Evolutionary conservation across 2,113 vertebrate species (phyloP).

Genomic region (Pomatorhinus ruficollis): DNA sequence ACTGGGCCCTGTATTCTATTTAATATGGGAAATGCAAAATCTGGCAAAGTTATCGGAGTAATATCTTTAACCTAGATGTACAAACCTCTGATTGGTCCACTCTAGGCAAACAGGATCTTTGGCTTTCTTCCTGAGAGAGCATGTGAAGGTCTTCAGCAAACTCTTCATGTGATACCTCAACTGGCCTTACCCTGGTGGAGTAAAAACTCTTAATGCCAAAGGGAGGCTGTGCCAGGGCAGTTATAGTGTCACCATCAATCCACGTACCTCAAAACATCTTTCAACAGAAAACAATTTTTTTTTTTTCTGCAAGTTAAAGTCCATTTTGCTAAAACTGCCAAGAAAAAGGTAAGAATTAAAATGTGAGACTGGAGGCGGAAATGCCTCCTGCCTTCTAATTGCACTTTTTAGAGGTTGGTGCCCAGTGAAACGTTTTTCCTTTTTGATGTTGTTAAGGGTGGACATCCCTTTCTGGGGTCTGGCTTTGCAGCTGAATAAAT

Average conservation of each 20-base stretch:
- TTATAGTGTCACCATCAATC: background rate
- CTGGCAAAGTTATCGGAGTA: background rate
- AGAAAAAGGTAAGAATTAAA: background rate
- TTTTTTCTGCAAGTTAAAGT: background rate
- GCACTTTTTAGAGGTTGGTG: background rate
- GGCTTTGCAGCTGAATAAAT: background rate
- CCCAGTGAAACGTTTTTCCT: background rate
- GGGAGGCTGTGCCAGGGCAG: background rate
- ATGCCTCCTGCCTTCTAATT: background rate
- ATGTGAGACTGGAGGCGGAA: background rate
- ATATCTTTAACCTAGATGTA: background rate
- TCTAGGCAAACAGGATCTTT: slow-evolving; percentile 17
- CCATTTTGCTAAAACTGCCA: background rate
- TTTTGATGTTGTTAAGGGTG: accelerated
- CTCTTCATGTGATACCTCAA: background rate
- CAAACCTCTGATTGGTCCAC: background rate
- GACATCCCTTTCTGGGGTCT: background rate
- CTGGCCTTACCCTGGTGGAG: background rate
- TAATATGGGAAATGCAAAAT: slow-evolving; percentile 32
- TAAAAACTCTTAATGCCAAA: background rate
- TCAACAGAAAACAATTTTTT: background rate
- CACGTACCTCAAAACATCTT: background rate
- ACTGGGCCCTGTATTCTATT: background rate
- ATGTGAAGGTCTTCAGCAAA: slow-evolving; percentile 14
- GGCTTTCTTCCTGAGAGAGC: background rate